Evolutionary conservation across 1,140 invertebrate genomes (phyloP).

Genomic region (Ips typographus): DNA sequence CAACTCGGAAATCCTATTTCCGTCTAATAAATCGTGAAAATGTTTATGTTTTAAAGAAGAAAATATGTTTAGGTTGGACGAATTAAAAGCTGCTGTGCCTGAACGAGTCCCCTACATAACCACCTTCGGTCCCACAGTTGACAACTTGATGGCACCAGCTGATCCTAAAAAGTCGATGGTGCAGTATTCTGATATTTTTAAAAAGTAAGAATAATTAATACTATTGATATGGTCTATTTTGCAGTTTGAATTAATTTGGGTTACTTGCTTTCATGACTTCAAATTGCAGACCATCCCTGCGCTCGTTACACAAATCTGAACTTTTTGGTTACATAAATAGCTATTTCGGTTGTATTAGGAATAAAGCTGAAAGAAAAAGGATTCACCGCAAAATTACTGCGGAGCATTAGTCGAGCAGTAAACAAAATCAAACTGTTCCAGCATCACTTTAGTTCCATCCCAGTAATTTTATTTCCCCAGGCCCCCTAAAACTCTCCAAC

Average conservation of each 20-base stretch:
- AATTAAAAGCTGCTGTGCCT: slow-evolving; percentile 71
- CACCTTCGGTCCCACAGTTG: slow-evolving; percentile 78
- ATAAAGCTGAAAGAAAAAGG: neutral
- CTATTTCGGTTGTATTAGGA: no score
- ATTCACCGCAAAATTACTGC: slow-evolving; percentile 11
- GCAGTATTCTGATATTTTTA: slow-evolving; percentile 70
- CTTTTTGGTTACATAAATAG: no score
- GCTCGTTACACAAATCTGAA: no score
- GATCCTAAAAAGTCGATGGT: slow-evolving; percentile 74
- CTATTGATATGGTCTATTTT: slow-evolving; percentile 11
- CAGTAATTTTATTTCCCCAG: slow-evolving; percentile 29
- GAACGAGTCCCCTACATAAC: slow-evolving; percentile 66
- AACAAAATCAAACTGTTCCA: slow-evolving; percentile 24
- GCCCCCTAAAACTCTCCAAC: neutral
- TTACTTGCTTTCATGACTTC: neutral
- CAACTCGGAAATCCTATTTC: no score
- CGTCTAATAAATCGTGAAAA: no score
- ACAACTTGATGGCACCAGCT: slow-evolving; percentile 79
- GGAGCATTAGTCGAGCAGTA: slow-evolving; percentile 25
- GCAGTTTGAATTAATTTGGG: neutral
- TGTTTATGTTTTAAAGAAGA: neutral
- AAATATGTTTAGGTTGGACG: slow-evolving; percentile 55
- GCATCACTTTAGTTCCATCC: slow-evolving; percentile 29
- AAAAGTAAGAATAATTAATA: slow-evolving; percentile 57
- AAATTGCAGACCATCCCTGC: no score